Evolutionary conservation across 1,140 invertebrate species (phyloP).

Genomic region (Adelges cooleyi): DNA sequence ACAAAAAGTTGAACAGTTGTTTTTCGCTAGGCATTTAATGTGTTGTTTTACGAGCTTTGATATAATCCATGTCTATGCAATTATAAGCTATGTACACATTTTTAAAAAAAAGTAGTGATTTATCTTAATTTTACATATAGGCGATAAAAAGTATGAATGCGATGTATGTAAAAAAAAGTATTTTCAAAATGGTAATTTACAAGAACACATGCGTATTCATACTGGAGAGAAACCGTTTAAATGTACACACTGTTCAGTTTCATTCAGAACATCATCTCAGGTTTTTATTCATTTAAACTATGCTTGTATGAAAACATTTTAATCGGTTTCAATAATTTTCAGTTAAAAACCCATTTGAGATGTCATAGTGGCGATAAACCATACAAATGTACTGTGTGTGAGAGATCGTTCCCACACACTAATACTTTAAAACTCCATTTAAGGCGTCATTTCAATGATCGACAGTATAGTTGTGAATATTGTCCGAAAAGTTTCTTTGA

Average conservation of each 20-base stretch:
- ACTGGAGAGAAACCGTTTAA: slow-evolving; percentile 18
- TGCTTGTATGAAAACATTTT: no score
- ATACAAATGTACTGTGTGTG: slow-evolving; percentile 65
- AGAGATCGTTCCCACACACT: slow-evolving; percentile 68
- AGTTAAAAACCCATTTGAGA: slow-evolving; percentile 51
- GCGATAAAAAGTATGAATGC: slow-evolving; percentile 17
- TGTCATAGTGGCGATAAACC: slow-evolving; percentile 66
- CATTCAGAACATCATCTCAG: slow-evolving; percentile 17
- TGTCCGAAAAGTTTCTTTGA: slow-evolving; percentile 73
- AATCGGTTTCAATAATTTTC: slow-evolving; percentile 1
- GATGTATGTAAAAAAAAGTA: slow-evolving; percentile 6
- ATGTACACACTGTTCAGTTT: slow-evolving; percentile 37
- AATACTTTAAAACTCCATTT: slow-evolving; percentile 81
- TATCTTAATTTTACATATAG: slow-evolving; percentile 2
- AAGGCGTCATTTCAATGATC: slow-evolving; percentile 66
- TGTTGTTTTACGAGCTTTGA: no score
- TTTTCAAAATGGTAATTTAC: slow-evolving; percentile 24
- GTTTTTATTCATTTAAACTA: neutral
- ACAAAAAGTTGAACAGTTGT: no score
- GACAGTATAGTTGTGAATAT: slow-evolving; percentile 75
- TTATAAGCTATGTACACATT: no score
- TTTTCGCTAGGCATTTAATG: no score
- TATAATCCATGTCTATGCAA: no score
- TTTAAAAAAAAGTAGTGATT: neutral
- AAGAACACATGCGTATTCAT: slow-evolving; percentile 31